Conservation (phyloP, 1,140 invertebrate genomes). For the Drosophila ambigua region DNA sequence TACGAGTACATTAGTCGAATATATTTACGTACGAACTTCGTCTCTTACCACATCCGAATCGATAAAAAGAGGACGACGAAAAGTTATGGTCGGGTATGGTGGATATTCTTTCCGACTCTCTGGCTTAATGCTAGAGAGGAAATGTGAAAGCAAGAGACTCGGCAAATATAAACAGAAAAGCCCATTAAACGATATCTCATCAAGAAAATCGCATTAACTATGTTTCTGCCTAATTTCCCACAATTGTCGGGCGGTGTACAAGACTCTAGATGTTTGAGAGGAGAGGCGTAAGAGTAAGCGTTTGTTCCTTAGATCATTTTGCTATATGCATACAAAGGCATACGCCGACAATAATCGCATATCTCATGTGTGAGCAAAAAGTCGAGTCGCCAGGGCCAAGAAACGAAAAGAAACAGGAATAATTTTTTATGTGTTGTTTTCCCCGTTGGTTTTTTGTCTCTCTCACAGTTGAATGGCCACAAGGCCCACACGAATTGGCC, state of each 20-base stretch:
- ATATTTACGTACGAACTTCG: too few species aligned
- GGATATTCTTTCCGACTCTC: too few species aligned
- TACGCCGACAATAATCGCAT: not conserved
- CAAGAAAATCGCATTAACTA: slow-evolving; percentile 74
- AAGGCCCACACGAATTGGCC: slow-evolving; percentile 34
- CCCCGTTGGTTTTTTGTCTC: slow-evolving; percentile 34
- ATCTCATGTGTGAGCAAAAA: slow-evolving; percentile 32
- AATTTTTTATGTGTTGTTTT: slow-evolving; percentile 64
- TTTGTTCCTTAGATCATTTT: slow-evolving; percentile 30
- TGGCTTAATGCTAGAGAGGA: slow-evolving; percentile 10
- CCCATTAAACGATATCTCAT: slow-evolving; percentile 68
- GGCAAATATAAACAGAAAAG: slow-evolving; percentile 58
- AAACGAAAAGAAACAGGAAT: slow-evolving; percentile 51
- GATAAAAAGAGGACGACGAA: too few species aligned
- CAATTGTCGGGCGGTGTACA: slow-evolving; percentile 16
- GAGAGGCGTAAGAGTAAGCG: slow-evolving; percentile 8
- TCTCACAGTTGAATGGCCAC: slow-evolving; percentile 67
- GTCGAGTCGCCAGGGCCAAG: slow-evolving; percentile 11
- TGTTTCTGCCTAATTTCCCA: slow-evolving; percentile 76
- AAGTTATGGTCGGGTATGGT: too few species aligned
- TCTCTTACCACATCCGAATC: too few species aligned
- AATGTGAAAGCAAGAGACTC: slow-evolving; percentile 16
- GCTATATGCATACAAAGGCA: slow-evolving; percentile 33
- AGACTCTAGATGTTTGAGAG: not conserved
- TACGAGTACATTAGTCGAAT: too few species aligned